Evolutionary conservation across 2,113 vertebrate species (phyloP).

Genomic region (Pavo muticus): DNA sequence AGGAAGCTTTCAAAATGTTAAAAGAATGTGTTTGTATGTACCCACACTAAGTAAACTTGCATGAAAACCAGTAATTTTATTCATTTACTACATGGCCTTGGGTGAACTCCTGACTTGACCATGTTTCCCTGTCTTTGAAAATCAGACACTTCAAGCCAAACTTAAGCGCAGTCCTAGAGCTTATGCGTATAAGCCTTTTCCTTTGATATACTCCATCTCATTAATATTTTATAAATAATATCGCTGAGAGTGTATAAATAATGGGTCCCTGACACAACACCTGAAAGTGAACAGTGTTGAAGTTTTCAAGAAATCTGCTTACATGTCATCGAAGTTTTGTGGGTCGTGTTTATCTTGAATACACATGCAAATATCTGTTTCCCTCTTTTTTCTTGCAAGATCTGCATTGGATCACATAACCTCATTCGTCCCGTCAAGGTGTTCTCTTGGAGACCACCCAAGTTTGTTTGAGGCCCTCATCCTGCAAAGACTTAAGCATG

Average conservation of each 20-base stretch:
- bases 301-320: not conserved
- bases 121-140: not conserved
- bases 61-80: not conserved
- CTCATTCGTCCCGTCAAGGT: not conserved
- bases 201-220: not conserved
- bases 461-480: not conserved
- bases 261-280: not conserved
- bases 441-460: not conserved
- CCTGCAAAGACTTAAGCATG: slow-evolving; percentile 26
- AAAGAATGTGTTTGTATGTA: not conserved
- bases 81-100: not conserved
- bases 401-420: not conserved
- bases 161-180: not conserved
- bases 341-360: not conserved
- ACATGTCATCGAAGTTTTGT: not conserved
- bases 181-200: not conserved
- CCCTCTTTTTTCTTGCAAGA: not conserved
- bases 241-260: not conserved
- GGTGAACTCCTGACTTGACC: not conserved
- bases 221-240: not conserved
- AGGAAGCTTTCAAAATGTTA: not conserved
- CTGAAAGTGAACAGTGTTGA: not conserved
- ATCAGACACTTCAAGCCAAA: not conserved
- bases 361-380: not conserved
- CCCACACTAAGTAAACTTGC: not conserved